phyloP scores from a whole-genome alignment of 92 coral and sea anemone genomes.

The Plumapathes pennacea region DNA sequence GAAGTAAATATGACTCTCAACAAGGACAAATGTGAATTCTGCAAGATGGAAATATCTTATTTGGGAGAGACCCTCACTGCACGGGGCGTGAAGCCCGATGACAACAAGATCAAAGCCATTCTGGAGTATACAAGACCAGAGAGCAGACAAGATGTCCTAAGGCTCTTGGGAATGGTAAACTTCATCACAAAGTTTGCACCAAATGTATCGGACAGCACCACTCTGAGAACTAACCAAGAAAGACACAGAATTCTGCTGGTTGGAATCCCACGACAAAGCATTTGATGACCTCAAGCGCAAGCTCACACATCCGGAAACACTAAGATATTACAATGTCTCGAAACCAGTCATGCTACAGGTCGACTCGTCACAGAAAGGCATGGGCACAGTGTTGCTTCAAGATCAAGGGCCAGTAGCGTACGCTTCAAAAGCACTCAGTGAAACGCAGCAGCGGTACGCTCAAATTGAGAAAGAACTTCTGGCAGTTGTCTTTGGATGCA shows the following conservation, averaged over 20 bases:
- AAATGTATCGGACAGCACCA: too few species aligned
- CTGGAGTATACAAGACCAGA: constrained; percentile 28
- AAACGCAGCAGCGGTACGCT: constrained; percentile 33
- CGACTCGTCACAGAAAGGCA: constrained; percentile 9
- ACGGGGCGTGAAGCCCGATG: constrained; percentile 55
- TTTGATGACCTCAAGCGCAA: too few species aligned
- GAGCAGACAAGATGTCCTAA: constrained; percentile 50
- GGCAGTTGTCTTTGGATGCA: constrained; percentile 39
- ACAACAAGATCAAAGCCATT: constrained; percentile 49
- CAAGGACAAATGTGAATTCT: constrained; percentile 52
- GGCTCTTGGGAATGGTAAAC: constrained; percentile 59
- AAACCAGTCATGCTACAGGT: constrained; percentile 3
- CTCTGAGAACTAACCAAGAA: too few species aligned
- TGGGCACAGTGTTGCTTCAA: too few species aligned
- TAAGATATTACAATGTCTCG: too few species aligned
- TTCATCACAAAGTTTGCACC: constrained; percentile 57
- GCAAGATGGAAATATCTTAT: constrained; percentile 29
- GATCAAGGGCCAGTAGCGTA: constrained; percentile 12
- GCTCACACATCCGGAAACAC: too few species aligned
- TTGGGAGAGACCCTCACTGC: constrained; percentile 53
- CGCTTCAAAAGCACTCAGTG: constrained; percentile 29
- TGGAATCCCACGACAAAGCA: too few species aligned
- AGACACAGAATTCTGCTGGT: too few species aligned
- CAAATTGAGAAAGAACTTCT: constrained; percentile 46
- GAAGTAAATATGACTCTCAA: constrained; percentile 51